Conservation (phyloP, 1,140 invertebrate genomes). For the Antheraea mylitta region DNA sequence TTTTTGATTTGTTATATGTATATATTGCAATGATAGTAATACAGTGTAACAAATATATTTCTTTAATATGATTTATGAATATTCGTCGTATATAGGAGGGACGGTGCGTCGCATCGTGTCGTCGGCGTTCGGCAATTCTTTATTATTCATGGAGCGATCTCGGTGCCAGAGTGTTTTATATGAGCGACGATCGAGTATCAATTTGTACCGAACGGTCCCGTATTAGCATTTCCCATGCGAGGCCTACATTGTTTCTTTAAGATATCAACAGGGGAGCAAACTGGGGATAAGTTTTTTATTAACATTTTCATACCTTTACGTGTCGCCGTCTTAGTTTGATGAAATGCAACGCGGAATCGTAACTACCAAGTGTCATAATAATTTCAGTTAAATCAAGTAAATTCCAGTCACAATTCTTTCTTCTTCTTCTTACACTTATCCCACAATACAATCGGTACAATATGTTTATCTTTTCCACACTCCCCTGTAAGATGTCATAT, state of each 20-base stretch:
- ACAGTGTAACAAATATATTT: not conserved
- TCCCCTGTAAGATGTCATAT: too few relatives aligned
- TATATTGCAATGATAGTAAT: not conserved
- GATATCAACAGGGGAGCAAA: constrained; percentile 16
- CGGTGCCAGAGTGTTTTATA: constrained; percentile 74
- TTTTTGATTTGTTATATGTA: too few relatives aligned
- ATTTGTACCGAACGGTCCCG: constrained; percentile 68
- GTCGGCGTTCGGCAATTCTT: constrained; percentile 63
- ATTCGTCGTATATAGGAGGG: not conserved
- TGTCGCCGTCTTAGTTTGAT: not conserved
- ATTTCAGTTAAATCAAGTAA: too few relatives aligned
- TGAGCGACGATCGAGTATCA: constrained; percentile 77
- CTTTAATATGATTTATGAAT: not conserved
- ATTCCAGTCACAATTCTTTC: too few relatives aligned
- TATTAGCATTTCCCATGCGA: constrained; percentile 63
- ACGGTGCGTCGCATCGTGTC: constrained; percentile 34
- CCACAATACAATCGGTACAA: too few relatives aligned
- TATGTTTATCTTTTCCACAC: too few relatives aligned
- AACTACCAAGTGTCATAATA: not conserved
- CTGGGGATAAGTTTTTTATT: constrained; percentile 11
- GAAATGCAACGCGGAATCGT: not conserved
- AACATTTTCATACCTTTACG: constrained; percentile 7
- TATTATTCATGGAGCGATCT: constrained; percentile 77
- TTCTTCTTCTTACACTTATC: too few relatives aligned
- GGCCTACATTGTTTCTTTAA: constrained; percentile 62